These are phyloP conservation scores for Brienomyrus longianalis DNA, from an alignment of 2,113 vertebrate species.

Conservation along the genomic window DNA sequence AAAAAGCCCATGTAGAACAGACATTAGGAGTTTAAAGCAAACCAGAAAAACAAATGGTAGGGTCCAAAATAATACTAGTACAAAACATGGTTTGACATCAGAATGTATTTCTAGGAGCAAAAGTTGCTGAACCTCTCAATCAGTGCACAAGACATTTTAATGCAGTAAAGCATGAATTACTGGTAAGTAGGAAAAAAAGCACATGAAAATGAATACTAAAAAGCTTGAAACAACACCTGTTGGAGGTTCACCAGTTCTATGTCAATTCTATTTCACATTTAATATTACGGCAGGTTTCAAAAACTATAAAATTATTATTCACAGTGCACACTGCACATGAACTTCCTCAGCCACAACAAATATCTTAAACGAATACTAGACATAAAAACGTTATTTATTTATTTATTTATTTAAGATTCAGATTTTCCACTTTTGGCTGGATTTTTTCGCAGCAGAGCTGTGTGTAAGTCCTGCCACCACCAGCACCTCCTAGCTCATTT, in stretches of 20 bases:
- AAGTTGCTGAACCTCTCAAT: slow-evolving; percentile 16
- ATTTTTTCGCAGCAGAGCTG: not conserved
- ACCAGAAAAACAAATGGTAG: slow-evolving; percentile 20
- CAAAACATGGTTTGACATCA: slow-evolving; percentile 35
- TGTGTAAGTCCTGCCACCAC: not conserved
- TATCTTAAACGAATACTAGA: not conserved
- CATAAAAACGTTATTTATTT: not conserved
- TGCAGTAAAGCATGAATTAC: slow-evolving; percentile 30
- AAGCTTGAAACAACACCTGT: slow-evolving; percentile 12
- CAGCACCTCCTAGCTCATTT: not conserved
- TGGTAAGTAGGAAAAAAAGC: slow-evolving; percentile 37
- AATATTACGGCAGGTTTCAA: not conserved
- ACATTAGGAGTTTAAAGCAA: slow-evolving; percentile 26
- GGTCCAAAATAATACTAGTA: slow-evolving; percentile 45
- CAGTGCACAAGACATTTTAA: not conserved
- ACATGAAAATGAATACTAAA: slow-evolving; percentile 34
- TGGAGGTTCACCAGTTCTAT: not conserved
- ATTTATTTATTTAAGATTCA: not conserved
- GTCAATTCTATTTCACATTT: not conserved
- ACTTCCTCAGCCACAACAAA: not conserved
- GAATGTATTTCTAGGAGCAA: not conserved
- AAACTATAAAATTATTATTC: not conserved
- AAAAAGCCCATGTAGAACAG: slow-evolving; percentile 40
- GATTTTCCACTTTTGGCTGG: not conserved
- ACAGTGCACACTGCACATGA: not conserved